phyloP scores from a whole-genome alignment of 2,888 invertebrate genomes.

The Digitonthophagus gazella region DNA sequence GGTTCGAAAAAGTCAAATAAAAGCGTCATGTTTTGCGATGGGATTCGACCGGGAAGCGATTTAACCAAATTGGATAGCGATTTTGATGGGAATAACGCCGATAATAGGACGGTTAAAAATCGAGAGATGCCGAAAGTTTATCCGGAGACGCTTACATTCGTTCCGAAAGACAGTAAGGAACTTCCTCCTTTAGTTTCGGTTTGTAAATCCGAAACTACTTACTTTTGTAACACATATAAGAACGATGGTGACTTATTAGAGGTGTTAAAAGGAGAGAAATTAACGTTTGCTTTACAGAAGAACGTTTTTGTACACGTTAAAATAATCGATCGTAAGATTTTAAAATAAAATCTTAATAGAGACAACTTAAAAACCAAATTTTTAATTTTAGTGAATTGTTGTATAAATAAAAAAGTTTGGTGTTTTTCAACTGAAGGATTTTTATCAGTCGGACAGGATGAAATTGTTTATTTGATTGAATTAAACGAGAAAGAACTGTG shows the following conservation, averaged over 20 bases:
- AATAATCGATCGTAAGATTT: constrained; percentile 67
- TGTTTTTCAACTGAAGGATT: constrained; percentile 76
- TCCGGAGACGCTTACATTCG: constrained; percentile 56
- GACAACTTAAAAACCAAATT: not conserved
- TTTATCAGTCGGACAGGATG: constrained; percentile 79
- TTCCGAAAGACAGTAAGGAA: constrained; percentile 54
- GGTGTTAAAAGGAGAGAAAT: constrained; percentile 59
- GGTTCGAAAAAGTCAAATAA: constrained; percentile 63
- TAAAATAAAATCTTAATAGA: constrained; percentile 1
- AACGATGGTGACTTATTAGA: constrained; percentile 59
- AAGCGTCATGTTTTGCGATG: constrained; percentile 87
- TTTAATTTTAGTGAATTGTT: constrained; percentile 65
- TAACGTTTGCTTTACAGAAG: constrained; percentile 71
- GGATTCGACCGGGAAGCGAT: constrained; percentile 84
- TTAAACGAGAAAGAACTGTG: constrained; percentile 60
- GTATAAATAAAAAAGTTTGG: constrained; percentile 71
- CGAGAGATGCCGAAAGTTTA: constrained; percentile 51
- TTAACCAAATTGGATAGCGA: constrained; percentile 73
- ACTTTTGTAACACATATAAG: constrained; percentile 52
- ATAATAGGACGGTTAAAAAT: not conserved
- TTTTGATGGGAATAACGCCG: constrained; percentile 38
- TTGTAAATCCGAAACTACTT: constrained; percentile 57
- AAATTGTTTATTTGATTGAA: constrained; percentile 74
- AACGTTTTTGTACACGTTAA: constrained; percentile 74
- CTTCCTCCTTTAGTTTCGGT: constrained; percentile 59